A percentile compares a stretch with the other conserved stretches of the same genome.
Conservation (phyloP, 2,113 vertebrate species). For the Centropus bengalensis region DNA sequence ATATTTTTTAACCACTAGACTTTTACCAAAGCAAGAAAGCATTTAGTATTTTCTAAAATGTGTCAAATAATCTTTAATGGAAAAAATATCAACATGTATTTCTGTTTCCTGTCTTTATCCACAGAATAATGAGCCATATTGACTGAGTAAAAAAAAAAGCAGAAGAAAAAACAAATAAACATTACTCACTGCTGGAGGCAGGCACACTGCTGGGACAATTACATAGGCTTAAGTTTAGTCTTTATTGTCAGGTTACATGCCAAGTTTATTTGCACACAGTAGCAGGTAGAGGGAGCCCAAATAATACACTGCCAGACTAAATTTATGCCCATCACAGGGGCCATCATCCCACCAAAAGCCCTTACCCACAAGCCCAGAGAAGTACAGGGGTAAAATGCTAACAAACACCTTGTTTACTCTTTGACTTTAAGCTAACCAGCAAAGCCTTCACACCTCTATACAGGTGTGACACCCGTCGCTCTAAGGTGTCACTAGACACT, state of each 20-base stretch:
- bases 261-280: neutral
- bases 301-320: neutral
- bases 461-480: neutral
- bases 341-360: neutral
- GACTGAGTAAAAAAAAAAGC: neutral
- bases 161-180: neutral
- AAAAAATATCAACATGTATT: neutral
- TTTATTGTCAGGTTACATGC: neutral
- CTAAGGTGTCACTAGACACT: no score
- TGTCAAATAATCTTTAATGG: neutral
- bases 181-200: neutral
- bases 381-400: neutral
- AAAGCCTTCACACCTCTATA: neutral
- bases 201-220: neutral
- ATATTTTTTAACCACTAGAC: neutral
- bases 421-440: rapidly evolving
- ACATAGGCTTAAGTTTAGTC: neutral
- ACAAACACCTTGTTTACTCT: neutral
- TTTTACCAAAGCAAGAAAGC: neutral
- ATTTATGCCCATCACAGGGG: no score
- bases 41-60: neutral
- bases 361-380: no score
- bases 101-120: neutral
- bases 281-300: neutral
- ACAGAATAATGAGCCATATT: neutral